Percentiles rank a stretch among this genome's conserved stretches.
phyloP scores from a whole-genome alignment of 2,888 invertebrate genomes.

The Xanthia icteritia region DNA sequence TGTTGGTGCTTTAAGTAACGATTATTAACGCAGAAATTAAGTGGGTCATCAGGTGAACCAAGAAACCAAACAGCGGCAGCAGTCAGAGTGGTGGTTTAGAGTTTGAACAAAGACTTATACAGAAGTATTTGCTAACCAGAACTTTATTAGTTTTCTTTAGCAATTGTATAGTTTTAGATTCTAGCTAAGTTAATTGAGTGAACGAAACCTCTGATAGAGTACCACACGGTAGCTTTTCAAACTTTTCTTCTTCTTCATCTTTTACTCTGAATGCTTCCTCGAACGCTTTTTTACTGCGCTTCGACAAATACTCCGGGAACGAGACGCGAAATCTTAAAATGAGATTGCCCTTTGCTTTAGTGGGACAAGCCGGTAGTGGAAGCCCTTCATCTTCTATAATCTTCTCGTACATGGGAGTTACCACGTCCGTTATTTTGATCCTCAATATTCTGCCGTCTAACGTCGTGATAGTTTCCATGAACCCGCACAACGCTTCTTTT shows the following conservation, averaged over 20 bases:
- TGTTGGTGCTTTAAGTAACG: not conserved
- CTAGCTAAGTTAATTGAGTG: not conserved
- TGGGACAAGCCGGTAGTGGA: conserved; percentile 91
- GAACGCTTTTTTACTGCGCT: conserved; percentile 83
- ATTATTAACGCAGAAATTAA: not conserved
- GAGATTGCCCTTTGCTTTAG: conserved; percentile 92
- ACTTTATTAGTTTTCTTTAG: not conserved
- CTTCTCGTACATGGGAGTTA: conserved; percentile 93
- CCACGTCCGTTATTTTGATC: conserved; percentile 93
- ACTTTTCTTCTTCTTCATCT: conserved; percentile 81
- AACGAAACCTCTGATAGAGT: conserved; percentile 66
- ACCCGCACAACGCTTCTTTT: conserved; percentile 93
- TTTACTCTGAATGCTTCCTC: conserved; percentile 82
- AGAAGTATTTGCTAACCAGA: not conserved
- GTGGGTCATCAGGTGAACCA: not conserved
- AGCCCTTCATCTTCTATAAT: conserved; percentile 93
- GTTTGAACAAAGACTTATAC: not conserved
- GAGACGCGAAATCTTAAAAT: conserved; percentile 91
- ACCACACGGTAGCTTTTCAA: conserved; percentile 81
- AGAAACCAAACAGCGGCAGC: not conserved
- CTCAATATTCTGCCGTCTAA: conserved; percentile 93
- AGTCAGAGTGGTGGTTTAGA: not conserved
- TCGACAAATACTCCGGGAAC: conserved; percentile 86
- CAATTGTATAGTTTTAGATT: not conserved
- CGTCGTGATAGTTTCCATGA: conserved; percentile 92